These are phyloP conservation scores for Cataglyphis altisquamis DNA, from an alignment of 2,888 invertebrate genomes.

Conservation along the genomic window DNA sequence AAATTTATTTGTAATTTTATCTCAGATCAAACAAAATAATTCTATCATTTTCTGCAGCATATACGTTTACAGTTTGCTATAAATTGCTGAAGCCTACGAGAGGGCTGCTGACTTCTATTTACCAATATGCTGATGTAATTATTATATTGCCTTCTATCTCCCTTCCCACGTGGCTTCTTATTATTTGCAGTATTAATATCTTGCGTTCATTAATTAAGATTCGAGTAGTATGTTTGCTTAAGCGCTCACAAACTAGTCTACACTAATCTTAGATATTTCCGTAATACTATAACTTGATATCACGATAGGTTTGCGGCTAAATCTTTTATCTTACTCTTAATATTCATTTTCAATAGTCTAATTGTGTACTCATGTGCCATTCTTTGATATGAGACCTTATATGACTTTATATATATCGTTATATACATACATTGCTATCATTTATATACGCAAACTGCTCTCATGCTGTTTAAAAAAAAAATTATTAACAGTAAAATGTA, in stretches of 20 bases:
- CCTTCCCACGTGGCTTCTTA: conserved; percentile 74
- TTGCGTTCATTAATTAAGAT: conserved; percentile 74
- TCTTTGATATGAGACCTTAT: background rate
- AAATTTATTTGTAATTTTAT: background rate
- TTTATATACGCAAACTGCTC: conserved; percentile 9
- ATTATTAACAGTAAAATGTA: conserved; percentile 17
- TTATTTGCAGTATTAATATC: conserved; percentile 80
- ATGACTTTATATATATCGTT: background rate
- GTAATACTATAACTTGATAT: background rate
- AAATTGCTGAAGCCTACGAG: conserved; percentile 64
- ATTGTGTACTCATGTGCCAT: background rate
- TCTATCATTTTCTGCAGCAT: conserved; percentile 20
- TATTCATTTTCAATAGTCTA: background rate
- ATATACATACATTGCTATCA: background rate
- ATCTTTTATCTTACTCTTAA: conserved; percentile 13
- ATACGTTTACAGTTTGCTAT: conserved; percentile 73
- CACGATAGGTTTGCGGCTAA: background rate
- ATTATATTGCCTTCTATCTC: conserved; percentile 83
- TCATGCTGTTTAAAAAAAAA: conserved; percentile 19
- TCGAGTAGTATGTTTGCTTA: background rate
- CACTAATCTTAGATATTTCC: background rate
- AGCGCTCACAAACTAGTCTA: background rate
- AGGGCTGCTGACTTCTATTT: conserved; percentile 84
- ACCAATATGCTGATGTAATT: conserved; percentile 86
- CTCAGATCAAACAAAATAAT: background rate